Base-by-base conservation (phyloP, 2,888 invertebrate species). In the Fragum fragum region DNA sequence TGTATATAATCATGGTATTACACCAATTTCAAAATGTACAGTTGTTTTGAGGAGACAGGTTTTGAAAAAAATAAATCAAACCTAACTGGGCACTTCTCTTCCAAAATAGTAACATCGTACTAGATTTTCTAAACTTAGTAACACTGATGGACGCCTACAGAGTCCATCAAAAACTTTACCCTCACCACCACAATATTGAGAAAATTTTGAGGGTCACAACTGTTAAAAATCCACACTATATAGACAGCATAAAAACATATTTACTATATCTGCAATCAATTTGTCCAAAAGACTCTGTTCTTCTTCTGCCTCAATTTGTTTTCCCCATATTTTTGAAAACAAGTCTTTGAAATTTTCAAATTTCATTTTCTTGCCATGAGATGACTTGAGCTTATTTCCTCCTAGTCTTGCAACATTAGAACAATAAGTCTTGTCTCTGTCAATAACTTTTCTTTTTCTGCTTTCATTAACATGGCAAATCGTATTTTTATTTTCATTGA, bases 191-290 rank as follows among this genome's bases (percentile, higher is more conserved):
- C n/a, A n/a, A n/a, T n/a, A n/a, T n/a, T n/a, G n/a, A n/a, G n/a
- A n/a, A n/a, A n/a, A n/a, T n/a, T n/a, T n/a, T n/a, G n/a, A n/a
- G n/a, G n/a, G n/a, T n/a, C n/a, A n/a, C n/a, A n/a, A n/a, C n/a
- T n/a, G n/a, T n/a, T n/a, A n/a, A n/a, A n/a, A n/a, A n/a, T n/a
- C n/a, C n/a, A n/a, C n/a, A n/a, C n/a, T n/a, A n/a, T n/a, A n/a
- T n/a, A n/a, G 53, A 18, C 9, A 53, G 6, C 6, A 53, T 53
- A 21, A 11, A 21, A n/a, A 11, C 21, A n/a, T 26, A 80, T 87
- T 83, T 85, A 90, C 90, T 83, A 92, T 86, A 73, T 92, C 92
- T 66, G 91, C 87, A 73, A 92, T 89, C 55, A 92, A 89, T 26
- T 82, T 68, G 61, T 92, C 92, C 23, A 91, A 79, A 28, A 88